Conservation (phyloP, 1,140 invertebrate species). For the Calephelis nemesis region DNA sequence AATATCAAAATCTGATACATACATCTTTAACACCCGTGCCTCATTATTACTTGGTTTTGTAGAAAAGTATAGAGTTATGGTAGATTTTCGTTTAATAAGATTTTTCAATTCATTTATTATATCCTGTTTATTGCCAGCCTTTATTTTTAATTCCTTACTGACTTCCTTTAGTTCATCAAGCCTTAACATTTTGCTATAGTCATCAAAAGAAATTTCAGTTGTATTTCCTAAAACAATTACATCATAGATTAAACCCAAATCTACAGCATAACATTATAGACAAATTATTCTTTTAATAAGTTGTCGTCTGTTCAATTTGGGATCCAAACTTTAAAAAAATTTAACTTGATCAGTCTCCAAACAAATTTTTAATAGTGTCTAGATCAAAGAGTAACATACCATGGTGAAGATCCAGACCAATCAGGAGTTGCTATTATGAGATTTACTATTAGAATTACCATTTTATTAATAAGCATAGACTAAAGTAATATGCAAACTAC, state of each 20-base stretch:
- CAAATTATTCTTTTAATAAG: too few species aligned
- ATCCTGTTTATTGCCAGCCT: constrained; percentile 42
- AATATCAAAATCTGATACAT: constrained; percentile 18
- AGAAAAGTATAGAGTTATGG: constrained; percentile 48
- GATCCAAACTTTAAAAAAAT: too few species aligned
- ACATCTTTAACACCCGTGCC: constrained; percentile 43
- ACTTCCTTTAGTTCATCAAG: constrained; percentile 48
- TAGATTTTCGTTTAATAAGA: constrained; percentile 36
- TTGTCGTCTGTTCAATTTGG: too few species aligned
- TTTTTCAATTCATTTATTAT: constrained; percentile 34
- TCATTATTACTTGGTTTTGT: constrained; percentile 37
- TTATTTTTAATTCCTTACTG: constrained; percentile 52
- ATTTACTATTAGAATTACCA: too few species aligned
- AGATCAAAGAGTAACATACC: too few species aligned
- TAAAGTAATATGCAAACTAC: too few species aligned
- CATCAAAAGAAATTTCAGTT: constrained; percentile 43
- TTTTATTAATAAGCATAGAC: too few species aligned
- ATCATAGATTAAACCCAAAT: not conserved
- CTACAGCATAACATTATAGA: too few species aligned
- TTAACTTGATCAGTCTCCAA: too few species aligned
- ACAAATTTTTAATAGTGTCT: too few species aligned
- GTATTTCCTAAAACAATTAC: constrained; percentile 34
- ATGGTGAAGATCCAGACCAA: too few species aligned
- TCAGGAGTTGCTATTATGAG: too few species aligned
- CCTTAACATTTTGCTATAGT: constrained; percentile 44